Percentiles rank a stretch among this genome's conserved stretches.
Conservation (phyloP, 2,888 invertebrate genomes). For the Ommatoiulus sabulosus region DNA sequence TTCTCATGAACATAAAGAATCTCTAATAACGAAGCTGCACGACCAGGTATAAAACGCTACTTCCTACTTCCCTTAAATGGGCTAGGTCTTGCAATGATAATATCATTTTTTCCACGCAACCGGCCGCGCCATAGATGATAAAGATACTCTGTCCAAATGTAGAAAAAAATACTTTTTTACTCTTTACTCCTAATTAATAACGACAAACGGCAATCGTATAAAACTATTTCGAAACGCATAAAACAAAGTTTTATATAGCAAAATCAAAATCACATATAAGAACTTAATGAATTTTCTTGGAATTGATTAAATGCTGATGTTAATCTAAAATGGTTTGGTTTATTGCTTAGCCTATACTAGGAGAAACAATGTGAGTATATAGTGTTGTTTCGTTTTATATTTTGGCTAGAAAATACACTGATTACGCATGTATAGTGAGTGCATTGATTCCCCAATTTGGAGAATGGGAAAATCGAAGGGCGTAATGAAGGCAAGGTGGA, state of each 20-base stretch:
- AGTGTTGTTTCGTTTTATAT: no score
- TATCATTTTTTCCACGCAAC: neutral
- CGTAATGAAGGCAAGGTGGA: no score
- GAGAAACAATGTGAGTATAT: no score
- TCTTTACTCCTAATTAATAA: neutral
- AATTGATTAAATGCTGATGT: no score
- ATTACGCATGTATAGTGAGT: no score
- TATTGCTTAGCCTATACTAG: no score
- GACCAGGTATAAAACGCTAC: constrained; percentile 20
- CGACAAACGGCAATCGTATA: neutral
- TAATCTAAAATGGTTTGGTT: no score
- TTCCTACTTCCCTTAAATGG: constrained; percentile 31
- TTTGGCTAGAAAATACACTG: no score
- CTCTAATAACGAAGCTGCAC: constrained; percentile 7
- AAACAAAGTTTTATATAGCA: neutral
- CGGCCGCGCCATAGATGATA: neutral
- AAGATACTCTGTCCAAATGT: neutral
- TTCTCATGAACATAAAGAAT: constrained; percentile 31
- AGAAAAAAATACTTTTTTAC: neutral
- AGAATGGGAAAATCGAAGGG: no score
- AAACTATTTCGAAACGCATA: neutral
- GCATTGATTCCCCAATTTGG: no score
- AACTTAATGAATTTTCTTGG: no score
- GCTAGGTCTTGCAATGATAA: neutral
- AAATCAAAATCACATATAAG: neutral